These are phyloP conservation scores for Etheostoma nigrum DNA, from an alignment of 2,797 vertebrate genomes.

Conservation along the genomic window DNA sequence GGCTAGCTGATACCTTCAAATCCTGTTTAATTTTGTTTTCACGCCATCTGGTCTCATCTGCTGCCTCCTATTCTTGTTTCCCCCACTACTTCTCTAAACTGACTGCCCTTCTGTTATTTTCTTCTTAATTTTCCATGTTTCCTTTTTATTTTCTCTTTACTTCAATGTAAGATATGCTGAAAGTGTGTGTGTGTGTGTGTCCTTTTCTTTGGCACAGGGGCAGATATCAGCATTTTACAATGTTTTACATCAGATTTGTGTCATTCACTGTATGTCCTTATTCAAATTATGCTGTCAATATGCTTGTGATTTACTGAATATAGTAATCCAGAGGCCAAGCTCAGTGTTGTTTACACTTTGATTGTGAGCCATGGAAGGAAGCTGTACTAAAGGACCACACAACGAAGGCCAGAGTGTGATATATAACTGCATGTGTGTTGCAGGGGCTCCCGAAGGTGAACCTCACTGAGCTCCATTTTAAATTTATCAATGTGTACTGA, in stretches of 20 bases:
- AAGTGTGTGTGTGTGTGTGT: constrained; percentile 82
- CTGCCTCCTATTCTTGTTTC: constrained; percentile 61
- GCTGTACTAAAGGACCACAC: constrained; percentile 56
- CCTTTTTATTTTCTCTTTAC: constrained; percentile 71
- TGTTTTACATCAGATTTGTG: constrained; percentile 88
- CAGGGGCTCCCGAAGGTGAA: constrained; percentile 81
- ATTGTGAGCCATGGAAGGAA: constrained; percentile 12
- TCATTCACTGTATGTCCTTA: constrained; percentile 86
- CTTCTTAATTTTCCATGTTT: constrained; percentile 61
- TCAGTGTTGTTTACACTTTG: constrained; percentile 54
- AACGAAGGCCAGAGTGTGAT: constrained; percentile 82
- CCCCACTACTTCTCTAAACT: constrained; percentile 71
- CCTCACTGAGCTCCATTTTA: constrained; percentile 71
- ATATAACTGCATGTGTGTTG: constrained; percentile 85
- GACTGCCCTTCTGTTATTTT: constrained; percentile 59
- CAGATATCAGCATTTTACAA: constrained; percentile 86
- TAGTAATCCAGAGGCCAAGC: constrained; percentile 77
- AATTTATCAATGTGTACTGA: constrained; percentile 85
- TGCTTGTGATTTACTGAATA: constrained; percentile 81
- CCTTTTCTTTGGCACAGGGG: constrained; percentile 87
- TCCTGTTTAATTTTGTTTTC: constrained; percentile 46
- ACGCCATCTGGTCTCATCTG: constrained; percentile 11
- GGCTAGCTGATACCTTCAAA: constrained; percentile 83
- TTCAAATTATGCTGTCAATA: constrained; percentile 85
- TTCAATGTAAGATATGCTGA: constrained; percentile 88